Evolutionary conservation across 2,797 vertebrate genomes (phyloP).

Genomic region (Parambassis ranga): DNA sequence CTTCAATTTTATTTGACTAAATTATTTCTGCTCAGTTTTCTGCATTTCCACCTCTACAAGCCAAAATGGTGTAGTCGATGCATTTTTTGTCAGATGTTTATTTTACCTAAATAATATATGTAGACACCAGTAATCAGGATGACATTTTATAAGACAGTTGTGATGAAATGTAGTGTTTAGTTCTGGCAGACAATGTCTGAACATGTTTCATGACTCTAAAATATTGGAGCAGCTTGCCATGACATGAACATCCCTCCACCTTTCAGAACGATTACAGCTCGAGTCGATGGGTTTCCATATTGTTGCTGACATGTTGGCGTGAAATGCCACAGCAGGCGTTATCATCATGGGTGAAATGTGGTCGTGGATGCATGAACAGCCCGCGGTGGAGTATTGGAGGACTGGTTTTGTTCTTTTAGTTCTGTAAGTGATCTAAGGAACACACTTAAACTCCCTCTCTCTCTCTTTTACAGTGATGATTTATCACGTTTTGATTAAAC

Average conservation of each 20-base stretch:
- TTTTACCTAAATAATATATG: too few relatives aligned
- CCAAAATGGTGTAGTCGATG: too few relatives aligned
- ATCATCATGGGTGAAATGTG: not conserved
- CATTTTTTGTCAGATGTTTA: too few relatives aligned
- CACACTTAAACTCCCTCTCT: not conserved
- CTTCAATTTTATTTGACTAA: too few relatives aligned
- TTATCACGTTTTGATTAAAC: not conserved
- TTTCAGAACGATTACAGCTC: constrained; percentile 8
- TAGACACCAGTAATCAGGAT: too few relatives aligned
- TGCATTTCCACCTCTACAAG: too few relatives aligned
- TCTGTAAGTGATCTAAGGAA: not conserved
- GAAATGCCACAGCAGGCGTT: constrained; percentile 4
- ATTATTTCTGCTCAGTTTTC: too few relatives aligned
- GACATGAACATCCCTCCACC: not conserved
- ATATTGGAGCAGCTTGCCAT: not conserved
- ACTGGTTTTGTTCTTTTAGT: not conserved
- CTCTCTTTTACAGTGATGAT: not conserved
- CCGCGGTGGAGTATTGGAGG: too few relatives aligned
- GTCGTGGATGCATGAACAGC: not conserved
- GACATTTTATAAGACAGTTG: too few relatives aligned
- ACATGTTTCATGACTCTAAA: not conserved
- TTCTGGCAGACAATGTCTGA: not conserved
- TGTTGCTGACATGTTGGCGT: constrained; percentile 3
- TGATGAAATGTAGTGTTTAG: too few relatives aligned
- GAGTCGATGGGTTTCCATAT: not conserved